Percentiles rank a stretch among this genome's conserved stretches.
Evolutionary conservation across 2,113 vertebrate genomes (phyloP).

Genomic region (pig (Sus scrofa)): T2T-Sscrofa CM000825.6:68404501-68405000

Average conservation of each 20-base stretch:
- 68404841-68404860: rapidly evolving
- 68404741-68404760: rapidly evolving
- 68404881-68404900: rapidly evolving
- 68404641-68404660: neutral
- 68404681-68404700: neutral
- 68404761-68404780: neutral
- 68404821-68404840: neutral
- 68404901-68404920: neutral
- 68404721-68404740: neutral
- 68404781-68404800: neutral
- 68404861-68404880: rapidly evolving
- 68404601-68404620: slow-evolving; percentile 43
- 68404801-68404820: neutral
- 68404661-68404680: neutral
- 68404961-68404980: neutral
- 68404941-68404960: rapidly evolving
- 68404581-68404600: neutral
- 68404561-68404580: neutral
- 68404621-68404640: neutral
- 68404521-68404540: neutral
- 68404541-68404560: rapidly evolving
- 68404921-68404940: neutral
- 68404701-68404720: neutral
- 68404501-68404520: neutral
- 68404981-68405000: too few relatives aligned